Conservation (phyloP, 2,113 vertebrate species). For the Tupaia chinensis region DNA sequence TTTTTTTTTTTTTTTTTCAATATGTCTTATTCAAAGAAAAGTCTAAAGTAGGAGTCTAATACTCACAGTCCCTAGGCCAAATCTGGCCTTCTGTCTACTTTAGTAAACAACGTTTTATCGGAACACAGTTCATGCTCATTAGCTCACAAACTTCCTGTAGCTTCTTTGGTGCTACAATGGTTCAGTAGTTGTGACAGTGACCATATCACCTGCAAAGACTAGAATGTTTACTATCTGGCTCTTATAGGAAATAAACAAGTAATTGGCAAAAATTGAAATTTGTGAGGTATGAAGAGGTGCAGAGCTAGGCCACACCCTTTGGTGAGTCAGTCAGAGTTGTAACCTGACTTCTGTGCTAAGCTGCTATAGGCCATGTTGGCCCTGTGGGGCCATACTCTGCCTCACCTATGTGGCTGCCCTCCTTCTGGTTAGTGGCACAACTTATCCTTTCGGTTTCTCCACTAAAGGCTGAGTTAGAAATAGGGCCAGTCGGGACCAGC, state of each 20-base stretch:
- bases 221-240: neutral
- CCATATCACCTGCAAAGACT: neutral
- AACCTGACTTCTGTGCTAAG: neutral
- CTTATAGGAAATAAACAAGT: neutral
- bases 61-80: too few species aligned
- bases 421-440: neutral
- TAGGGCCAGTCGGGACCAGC: neutral
- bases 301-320: neutral
- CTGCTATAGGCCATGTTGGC: neutral
- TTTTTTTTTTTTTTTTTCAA: neutral
- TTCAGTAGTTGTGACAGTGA: neutral
- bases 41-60: neutral
- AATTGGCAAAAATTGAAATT: neutral
- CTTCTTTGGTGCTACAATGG: neutral
- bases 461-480: neutral
- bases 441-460: neutral
- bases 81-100: neutral
- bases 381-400: accelerated
- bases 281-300: neutral
- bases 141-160: too few species aligned
- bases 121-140: neutral
- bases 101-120: neutral
- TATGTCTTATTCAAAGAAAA: neutral
- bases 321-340: accelerated
- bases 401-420: too few species aligned